Evolutionary conservation across 1,140 invertebrate genomes (phyloP).

Genomic region (Cheumatopsyche charites): DNA sequence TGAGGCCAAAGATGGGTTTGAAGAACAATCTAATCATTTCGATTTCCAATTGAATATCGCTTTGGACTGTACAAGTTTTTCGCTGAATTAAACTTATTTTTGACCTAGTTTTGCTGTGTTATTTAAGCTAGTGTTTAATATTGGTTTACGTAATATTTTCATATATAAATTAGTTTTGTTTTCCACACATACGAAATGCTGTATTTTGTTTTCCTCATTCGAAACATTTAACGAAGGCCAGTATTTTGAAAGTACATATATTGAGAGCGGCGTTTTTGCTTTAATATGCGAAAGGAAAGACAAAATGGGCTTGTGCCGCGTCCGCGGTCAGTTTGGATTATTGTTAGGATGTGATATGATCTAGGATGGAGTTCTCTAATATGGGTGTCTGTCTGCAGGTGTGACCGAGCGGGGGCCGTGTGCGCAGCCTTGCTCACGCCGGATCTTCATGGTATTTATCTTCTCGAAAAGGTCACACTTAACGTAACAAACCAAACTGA

Average conservation of each 20-base stretch:
- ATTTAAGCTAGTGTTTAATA: constrained; percentile 10
- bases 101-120: constrained; percentile 28
- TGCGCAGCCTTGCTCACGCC: constrained; percentile 57
- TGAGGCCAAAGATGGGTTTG: constrained; percentile 26
- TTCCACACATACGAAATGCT: constrained; percentile 11
- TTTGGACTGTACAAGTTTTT: neutral
- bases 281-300: constrained; percentile 1
- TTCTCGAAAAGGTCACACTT: constrained; percentile 66
- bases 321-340: constrained; percentile 45
- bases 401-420: constrained; percentile 59
- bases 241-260: neutral
- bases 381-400: constrained; percentile 64
- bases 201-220: constrained; percentile 17
- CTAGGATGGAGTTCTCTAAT: constrained; percentile 63
- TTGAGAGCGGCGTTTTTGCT: constrained; percentile 27
- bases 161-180: constrained; percentile 25
- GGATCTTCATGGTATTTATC: constrained; percentile 69
- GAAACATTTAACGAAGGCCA: constrained; percentile 18
- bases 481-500: constrained; percentile 62
- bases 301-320: constrained; percentile 26
- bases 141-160: constrained; percentile 14
- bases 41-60: neutral
- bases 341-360: constrained; percentile 45
- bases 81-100: constrained; percentile 15
- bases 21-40: neutral